Evolutionary conservation across 2,113 vertebrate species (phyloP).

Genomic region (Electrona antarctica): DNA sequence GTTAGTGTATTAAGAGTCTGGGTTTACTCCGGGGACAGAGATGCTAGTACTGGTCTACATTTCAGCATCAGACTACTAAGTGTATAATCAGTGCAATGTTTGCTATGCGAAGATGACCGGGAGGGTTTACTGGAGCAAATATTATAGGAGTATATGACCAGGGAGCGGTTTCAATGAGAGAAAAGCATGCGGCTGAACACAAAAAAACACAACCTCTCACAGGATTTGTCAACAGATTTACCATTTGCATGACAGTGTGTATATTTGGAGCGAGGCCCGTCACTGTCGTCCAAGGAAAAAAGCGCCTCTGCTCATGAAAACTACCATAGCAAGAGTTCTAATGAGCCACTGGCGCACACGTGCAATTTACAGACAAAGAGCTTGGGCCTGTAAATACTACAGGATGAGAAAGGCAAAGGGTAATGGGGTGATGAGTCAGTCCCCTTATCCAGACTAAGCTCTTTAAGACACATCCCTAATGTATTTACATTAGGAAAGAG

Average conservation of each 20-base stretch:
- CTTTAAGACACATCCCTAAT: slow-evolving; percentile 28
- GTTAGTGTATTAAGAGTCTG: slow-evolving; percentile 35
- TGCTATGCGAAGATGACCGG: too few relatives aligned
- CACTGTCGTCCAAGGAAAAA: not conserved
- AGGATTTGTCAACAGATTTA: not conserved
- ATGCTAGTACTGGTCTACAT: not conserved
- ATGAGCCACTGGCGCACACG: not conserved
- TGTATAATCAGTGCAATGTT: too few relatives aligned
- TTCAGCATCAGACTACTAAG: slow-evolving; percentile 12
- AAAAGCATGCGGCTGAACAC: slow-evolving; percentile 17
- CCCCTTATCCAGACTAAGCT: slow-evolving; percentile 32
- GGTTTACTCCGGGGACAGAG: slow-evolving; percentile 26
- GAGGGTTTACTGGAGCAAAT: not conserved
- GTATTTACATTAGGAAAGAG: slow-evolving; percentile 9
- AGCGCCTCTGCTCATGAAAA: slow-evolving; percentile 14
- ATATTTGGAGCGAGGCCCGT: slow-evolving; percentile 7
- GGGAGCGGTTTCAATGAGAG: slow-evolving; percentile 26
- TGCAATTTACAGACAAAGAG: slow-evolving; percentile 9
- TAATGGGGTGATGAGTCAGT: slow-evolving; percentile 25
- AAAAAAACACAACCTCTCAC: too few relatives aligned
- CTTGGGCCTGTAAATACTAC: too few relatives aligned
- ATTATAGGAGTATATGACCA: not conserved
- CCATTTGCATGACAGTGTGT: not conserved
- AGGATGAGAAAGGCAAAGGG: not conserved
- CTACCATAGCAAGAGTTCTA: not conserved